Evolutionary conservation across 2,113 vertebrate genomes (phyloP).

Genomic region (Excalfactoria chinensis): DNA sequence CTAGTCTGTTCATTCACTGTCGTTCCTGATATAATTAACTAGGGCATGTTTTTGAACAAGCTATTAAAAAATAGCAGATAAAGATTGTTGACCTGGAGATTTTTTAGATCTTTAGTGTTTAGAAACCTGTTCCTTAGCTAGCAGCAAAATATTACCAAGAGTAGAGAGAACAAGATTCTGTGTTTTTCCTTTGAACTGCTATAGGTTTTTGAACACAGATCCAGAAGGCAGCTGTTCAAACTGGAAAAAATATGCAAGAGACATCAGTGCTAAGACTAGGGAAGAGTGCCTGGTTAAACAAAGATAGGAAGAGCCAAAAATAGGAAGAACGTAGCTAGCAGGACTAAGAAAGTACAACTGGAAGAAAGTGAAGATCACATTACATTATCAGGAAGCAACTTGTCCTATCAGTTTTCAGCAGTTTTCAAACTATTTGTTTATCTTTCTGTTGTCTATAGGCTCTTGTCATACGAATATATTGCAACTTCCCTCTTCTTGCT

Average conservation of each 20-base stretch:
- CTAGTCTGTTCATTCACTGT: background rate
- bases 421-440: background rate
- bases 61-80: background rate
- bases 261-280: background rate
- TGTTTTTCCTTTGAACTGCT: background rate
- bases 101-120: constrained; percentile 8
- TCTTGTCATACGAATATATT: background rate
- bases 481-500: background rate
- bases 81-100: background rate
- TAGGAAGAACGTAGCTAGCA: background rate
- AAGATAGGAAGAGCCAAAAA: background rate
- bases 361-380: background rate
- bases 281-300: background rate
- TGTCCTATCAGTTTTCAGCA: background rate
- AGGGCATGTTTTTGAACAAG: background rate
- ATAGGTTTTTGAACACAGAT: background rate
- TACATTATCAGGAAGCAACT: background rate
- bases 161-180: background rate
- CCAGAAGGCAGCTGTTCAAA: background rate
- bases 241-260: background rate
- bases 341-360: background rate
- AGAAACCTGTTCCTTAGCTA: background rate
- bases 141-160: background rate
- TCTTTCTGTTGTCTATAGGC: background rate
- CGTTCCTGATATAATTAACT: constrained; percentile 4